Base-by-base conservation (phyloP, 2,888 invertebrate genomes). In the Alloplasta piceator region DNA sequence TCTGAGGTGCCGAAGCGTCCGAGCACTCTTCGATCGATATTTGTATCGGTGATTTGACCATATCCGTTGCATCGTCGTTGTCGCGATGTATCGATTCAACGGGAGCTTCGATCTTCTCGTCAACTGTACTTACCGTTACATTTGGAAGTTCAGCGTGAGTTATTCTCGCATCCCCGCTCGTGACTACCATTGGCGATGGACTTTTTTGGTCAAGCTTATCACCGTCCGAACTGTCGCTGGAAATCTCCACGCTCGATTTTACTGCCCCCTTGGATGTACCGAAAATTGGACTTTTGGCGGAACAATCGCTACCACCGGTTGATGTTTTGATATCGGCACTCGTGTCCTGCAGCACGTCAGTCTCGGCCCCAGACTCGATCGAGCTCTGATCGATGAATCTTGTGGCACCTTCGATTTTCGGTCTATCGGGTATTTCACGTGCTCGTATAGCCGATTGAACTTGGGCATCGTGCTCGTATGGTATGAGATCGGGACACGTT, bases 21-120 rank as follows among this genome's bases (percentile, higher is more conserved):
- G 92, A 92, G 63, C 92, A 92, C 60, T 92, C 92, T 83, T 92
- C 92, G 46, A 92, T 92, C 0, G 92, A 92, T 79, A 92, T 92
- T 81, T 92, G 92, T 71, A 92, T 92, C 1, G 92, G 92, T 3
- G 92, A 92, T 60, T 90, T 91, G 0, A 91, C 90, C 91, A 91
- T 92, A 5, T 90, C 89, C 2, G 84, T 84, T n/a, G 77, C 61
- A 6, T 89, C 88, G 12, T 89, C 88, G 0, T 82, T 74, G 5
- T 88, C 86, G 63, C 86, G 85, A 41, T 52, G 81, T 38, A 72
- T 16, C 10, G 26, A 26, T 26, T 83, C 85, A 12, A 82, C 76
- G 4, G 81, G 78, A 48, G 70, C 82, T 14, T 74, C 78, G 10
- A 67, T 76, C 6, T 41, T 72, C 10, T 86, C 85, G 41, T 85